These are phyloP conservation scores for Huso huso DNA, from an alignment of 2,797 vertebrate species.

Conservation along the genomic window DNA sequence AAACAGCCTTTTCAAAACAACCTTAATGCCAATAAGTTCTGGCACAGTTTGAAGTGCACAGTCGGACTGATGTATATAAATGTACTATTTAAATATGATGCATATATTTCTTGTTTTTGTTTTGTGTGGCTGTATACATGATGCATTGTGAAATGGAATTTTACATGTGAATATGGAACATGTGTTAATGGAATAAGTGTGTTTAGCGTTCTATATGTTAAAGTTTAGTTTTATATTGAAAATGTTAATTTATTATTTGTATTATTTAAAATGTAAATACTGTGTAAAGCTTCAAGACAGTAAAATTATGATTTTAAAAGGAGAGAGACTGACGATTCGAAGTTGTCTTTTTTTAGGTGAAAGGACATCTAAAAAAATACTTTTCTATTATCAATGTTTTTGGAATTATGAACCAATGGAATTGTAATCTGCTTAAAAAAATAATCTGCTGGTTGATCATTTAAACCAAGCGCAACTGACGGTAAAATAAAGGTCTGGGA, in stretches of 20 bases:
- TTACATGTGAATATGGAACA: constrained; percentile 69
- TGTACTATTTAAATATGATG: constrained; percentile 59
- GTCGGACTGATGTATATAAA: constrained; percentile 49
- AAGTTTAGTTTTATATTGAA: constrained; percentile 97
- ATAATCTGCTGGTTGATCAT: not conserved
- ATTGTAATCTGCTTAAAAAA: constrained; percentile 4
- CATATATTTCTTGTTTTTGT: constrained; percentile 62
- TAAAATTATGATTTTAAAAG: constrained; percentile 90
- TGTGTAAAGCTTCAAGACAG: constrained; percentile 89
- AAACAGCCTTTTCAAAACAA: constrained; percentile 30
- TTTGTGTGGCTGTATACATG: constrained; percentile 78
- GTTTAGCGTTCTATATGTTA: constrained; percentile 84
- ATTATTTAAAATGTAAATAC: constrained; percentile 81
- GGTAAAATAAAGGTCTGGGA: not conserved
- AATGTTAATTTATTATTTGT: constrained; percentile 96
- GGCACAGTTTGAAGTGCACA: constrained; percentile 31
- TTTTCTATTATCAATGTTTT: constrained; percentile 3
- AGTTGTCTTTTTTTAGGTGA: not conserved
- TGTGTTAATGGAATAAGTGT: constrained; percentile 77
- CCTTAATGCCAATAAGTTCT: constrained; percentile 39
- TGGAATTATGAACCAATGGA: not conserved
- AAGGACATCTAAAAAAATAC: not conserved
- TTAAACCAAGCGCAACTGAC: constrained; percentile 5
- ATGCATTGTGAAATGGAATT: constrained; percentile 86
- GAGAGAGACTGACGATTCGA: constrained; percentile 9